phyloP scores from a whole-genome alignment of 2,888 invertebrate species.

The Geophilus truncorum region DNA sequence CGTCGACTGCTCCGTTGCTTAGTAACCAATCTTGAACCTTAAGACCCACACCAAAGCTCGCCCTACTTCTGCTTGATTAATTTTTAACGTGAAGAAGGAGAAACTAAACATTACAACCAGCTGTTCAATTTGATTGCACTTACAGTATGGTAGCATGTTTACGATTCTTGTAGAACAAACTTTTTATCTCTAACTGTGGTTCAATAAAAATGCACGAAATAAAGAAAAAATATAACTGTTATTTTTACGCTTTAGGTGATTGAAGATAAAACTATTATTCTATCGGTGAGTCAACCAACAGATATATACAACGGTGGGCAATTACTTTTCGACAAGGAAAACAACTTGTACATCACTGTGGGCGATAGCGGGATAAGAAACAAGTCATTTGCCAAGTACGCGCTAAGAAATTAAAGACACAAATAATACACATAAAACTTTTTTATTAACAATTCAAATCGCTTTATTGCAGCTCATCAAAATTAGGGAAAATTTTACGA shows the following conservation, averaged over 20 bases:
- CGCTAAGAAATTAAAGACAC: neutral
- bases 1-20: neutral
- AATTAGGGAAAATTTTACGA: slow-evolving; percentile 8
- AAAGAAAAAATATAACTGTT: neutral
- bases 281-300: neutral
- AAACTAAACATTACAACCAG: neutral
- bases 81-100: neutral
- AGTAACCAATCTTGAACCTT: neutral
- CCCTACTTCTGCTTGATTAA: neutral
- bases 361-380: slow-evolving; percentile 22
- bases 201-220: neutral
- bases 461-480: neutral
- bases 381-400: neutral
- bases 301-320: slow-evolving; percentile 27
- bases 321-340: neutral
- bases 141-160: neutral
- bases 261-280: neutral
- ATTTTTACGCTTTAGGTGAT: neutral
- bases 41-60: neutral
- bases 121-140: neutral
- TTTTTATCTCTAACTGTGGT: neutral
- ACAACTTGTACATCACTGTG: neutral
- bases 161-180: neutral
- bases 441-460: neutral
- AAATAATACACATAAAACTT: neutral